Conservation (phyloP, 2,888 invertebrate genomes). For the Ectobius pallidus region DNA sequence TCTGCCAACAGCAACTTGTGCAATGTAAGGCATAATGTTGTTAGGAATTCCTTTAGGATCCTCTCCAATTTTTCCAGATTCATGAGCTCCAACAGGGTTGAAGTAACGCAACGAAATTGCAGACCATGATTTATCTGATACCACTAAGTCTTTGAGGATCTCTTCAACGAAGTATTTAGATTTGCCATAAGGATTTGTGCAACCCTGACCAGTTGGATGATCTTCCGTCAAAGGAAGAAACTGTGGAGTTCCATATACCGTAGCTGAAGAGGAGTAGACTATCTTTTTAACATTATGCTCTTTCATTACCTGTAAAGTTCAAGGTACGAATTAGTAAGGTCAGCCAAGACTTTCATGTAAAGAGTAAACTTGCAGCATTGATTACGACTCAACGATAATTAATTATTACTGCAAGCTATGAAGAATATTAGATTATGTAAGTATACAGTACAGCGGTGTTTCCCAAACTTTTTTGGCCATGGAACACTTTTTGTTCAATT, state of each 20-base stretch:
- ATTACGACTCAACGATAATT: too few species aligned
- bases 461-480: too few species aligned
- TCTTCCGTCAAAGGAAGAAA: constrained; percentile 83
- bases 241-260: constrained; percentile 90
- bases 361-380: too few species aligned
- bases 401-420: too few species aligned
- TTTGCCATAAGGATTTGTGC: constrained; percentile 92
- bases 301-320: constrained; percentile 71
- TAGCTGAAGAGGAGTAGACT: constrained; percentile 90
- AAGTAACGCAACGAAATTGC: constrained; percentile 89
- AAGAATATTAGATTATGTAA: too few species aligned
- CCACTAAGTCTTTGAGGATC: constrained; percentile 85
- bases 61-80: constrained; percentile 88
- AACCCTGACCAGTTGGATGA: constrained; percentile 80
- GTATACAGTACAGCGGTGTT: too few species aligned
- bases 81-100: constrained; percentile 95
- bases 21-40: constrained; percentile 92
- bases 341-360: too few species aligned
- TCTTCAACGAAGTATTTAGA: constrained; percentile 95
- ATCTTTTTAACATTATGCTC: constrained; percentile 74
- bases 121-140: constrained; percentile 77
- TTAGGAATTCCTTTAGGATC: constrained; percentile 91
- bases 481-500: too few species aligned
- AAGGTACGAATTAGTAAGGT: too few species aligned
- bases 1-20: constrained; percentile 90